These are phyloP conservation scores for Chlorodrepanis virens DNA, from an alignment of 2,113 vertebrate species.

Conservation along the genomic window DNA sequence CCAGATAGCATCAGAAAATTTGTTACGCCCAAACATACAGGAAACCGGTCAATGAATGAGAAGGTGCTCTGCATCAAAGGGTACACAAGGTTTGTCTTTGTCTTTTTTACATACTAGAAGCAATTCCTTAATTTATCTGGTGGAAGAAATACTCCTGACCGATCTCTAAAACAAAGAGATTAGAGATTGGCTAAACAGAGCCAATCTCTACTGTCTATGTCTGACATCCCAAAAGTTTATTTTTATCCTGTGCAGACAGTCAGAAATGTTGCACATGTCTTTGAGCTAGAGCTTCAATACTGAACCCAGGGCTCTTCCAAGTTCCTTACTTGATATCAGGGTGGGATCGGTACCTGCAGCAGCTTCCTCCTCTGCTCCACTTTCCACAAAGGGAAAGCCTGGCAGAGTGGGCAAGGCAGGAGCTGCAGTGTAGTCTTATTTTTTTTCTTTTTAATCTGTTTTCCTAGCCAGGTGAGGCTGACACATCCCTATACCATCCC, in stretches of 20 bases:
- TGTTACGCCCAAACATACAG: neutral
- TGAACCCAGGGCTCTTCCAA: neutral
- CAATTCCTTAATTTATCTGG: neutral
- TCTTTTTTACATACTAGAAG: neutral
- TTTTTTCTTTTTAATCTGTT: neutral
- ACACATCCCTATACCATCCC: neutral
- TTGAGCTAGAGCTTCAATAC: neutral
- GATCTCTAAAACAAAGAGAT: too few relatives aligned
- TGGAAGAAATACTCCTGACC: neutral
- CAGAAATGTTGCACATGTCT: neutral
- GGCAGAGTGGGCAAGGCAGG: neutral
- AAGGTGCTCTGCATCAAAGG: neutral
- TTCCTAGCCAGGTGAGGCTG: neutral
- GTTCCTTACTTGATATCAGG: neutral
- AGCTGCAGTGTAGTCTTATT: neutral
- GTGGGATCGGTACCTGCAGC: neutral
- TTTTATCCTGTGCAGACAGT: neutral
- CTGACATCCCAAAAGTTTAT: neutral
- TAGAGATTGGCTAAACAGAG: neutral
- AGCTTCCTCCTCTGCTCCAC: neutral
- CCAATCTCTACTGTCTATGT: neutral
- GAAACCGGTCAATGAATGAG: neutral
- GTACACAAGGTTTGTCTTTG: neutral
- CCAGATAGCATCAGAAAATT: neutral
- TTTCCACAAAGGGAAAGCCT: neutral